A percentile compares a stretch with the other conserved stretches of the same genome.
Conservation (phyloP, 2,113 vertebrate species). For the Cavia porcellus region DNA sequence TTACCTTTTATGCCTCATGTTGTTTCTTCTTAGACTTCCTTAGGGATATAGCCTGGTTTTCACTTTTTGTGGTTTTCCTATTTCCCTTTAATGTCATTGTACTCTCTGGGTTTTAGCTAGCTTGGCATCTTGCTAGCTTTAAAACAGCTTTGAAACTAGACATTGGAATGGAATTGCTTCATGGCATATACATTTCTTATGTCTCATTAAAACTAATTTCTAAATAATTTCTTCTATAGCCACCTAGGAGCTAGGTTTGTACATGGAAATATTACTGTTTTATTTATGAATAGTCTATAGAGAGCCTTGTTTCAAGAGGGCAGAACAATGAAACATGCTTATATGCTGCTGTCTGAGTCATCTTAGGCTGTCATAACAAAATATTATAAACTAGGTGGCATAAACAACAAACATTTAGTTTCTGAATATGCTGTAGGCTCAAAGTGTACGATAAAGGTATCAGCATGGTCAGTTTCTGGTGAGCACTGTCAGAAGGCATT, state of each 20-base stretch:
- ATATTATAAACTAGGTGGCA: not conserved
- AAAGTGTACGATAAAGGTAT: not conserved
- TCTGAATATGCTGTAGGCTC: not conserved
- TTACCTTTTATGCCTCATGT: conserved; percentile 54
- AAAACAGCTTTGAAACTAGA: conserved; percentile 53
- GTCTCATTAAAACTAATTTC: conserved; percentile 58
- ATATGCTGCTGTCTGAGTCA: not conserved
- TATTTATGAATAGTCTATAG: not conserved
- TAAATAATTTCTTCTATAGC: not conserved
- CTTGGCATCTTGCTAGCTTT: conserved; percentile 64
- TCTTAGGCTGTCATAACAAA: not conserved
- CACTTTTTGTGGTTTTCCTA: conserved; percentile 52
- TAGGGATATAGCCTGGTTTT: conserved; percentile 62
- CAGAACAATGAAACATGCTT: not conserved
- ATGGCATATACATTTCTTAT: conserved; percentile 49
- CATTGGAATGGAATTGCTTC: conserved; percentile 63
- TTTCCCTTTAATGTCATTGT: conserved; percentile 54
- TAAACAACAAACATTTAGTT: conserved; percentile 8
- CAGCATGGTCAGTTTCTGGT: not conserved
- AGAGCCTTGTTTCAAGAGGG: conserved; percentile 13
- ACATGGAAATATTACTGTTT: conserved; percentile 35
- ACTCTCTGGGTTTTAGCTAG: conserved; percentile 68
- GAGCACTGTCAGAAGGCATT: not conserved
- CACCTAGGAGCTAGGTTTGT: not conserved
- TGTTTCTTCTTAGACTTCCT: conserved; percentile 60